Conservation (phyloP, 1,140 invertebrate genomes). For the Dreissena polymorpha region DNA sequence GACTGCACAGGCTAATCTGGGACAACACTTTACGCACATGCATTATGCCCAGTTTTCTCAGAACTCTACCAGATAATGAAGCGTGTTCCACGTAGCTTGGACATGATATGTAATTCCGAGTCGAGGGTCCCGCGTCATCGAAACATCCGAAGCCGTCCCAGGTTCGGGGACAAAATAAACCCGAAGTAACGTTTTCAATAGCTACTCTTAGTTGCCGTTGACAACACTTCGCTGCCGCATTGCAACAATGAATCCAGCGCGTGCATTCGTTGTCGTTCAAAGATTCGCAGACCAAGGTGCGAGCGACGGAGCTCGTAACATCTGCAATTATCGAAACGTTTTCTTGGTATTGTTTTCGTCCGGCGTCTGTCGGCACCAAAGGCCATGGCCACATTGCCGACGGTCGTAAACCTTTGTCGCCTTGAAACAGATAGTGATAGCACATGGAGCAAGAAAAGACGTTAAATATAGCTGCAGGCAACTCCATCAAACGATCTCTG, state of each 20-base stretch:
- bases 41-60: too few species aligned
- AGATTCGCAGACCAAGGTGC: slow-evolving; percentile 42
- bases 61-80: slow-evolving; percentile 9
- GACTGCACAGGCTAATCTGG: too few species aligned
- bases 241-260: slow-evolving; percentile 61
- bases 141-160: slow-evolving; percentile 70
- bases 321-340: slow-evolving; percentile 46
- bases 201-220: slow-evolving; percentile 41
- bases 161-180: slow-evolving; percentile 60
- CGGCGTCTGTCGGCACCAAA: slow-evolving; percentile 23
- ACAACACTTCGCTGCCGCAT: slow-evolving; percentile 57
- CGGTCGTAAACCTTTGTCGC: slow-evolving; percentile 16
- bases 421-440: slow-evolving; percentile 55
- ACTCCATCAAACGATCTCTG: slow-evolving; percentile 30
- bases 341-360: slow-evolving; percentile 7
- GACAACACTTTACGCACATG: too few species aligned
- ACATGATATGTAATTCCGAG: slow-evolving; percentile 50
- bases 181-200: not conserved
- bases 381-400: not conserved
- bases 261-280: slow-evolving; percentile 52
- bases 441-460: slow-evolving; percentile 60
- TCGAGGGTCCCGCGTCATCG: slow-evolving; percentile 49
- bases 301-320: slow-evolving; percentile 45
- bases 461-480: slow-evolving; percentile 41
- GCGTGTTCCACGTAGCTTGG: slow-evolving; percentile 60